phyloP scores from a whole-genome alignment of 2,113 vertebrate species.

The Tympanuchus pallidicinctus region DNA sequence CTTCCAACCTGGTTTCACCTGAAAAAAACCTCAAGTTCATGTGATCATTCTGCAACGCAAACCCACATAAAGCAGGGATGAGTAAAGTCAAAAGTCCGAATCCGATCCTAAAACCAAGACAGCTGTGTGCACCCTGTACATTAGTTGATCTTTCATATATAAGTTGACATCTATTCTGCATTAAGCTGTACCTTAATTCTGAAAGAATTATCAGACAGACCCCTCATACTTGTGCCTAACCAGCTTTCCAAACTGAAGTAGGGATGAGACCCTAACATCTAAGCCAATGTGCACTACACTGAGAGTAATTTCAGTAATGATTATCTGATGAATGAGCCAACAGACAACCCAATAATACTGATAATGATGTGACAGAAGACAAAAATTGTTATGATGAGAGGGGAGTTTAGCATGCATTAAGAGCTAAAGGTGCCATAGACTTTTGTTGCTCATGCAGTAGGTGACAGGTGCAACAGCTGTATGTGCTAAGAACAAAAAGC shows the following conservation, averaged over 20 bases:
- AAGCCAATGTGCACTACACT: not conserved
- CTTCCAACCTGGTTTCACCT: not conserved
- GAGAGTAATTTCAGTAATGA: not conserved
- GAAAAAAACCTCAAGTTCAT: not conserved
- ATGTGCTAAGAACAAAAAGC: rapidly evolving
- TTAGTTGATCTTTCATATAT: not conserved
- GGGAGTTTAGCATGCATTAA: rapidly evolving
- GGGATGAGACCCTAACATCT: not conserved
- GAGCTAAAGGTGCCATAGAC: rapidly evolving
- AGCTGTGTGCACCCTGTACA: not conserved
- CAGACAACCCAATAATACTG: not conserved
- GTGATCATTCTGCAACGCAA: not conserved
- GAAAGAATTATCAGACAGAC: not conserved
- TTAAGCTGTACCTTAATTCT: not conserved
- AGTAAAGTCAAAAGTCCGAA: not conserved
- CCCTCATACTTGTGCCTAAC: not conserved
- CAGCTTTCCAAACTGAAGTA: not conserved
- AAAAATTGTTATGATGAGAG: not conserved
- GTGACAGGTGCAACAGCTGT: not conserved
- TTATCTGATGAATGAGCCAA: not conserved
- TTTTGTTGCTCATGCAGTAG: not conserved
- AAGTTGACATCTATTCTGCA: not conserved
- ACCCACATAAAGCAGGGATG: rapidly evolving
- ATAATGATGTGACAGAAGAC: not conserved
- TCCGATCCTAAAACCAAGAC: not conserved